Conservation (phyloP, 2,888 invertebrate species). For the Calliopum simillimum region DNA sequence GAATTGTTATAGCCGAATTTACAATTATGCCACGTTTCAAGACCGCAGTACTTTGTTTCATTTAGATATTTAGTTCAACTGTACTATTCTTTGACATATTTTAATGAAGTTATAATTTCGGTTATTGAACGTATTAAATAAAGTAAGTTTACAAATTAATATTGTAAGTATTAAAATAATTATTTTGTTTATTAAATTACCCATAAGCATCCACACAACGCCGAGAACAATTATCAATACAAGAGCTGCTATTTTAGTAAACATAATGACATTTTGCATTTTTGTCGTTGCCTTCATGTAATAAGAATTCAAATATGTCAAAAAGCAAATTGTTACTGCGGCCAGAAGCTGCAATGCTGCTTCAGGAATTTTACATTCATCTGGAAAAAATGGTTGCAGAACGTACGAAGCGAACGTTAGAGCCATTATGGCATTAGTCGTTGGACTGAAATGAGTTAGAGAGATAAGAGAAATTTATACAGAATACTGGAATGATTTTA, state of each 20-base stretch:
- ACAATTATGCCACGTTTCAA: too few species aligned
- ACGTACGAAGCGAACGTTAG: constrained; percentile 94
- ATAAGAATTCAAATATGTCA: constrained; percentile 90
- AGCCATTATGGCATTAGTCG: constrained; percentile 96
- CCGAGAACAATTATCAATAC: constrained; percentile 86
- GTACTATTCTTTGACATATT: not conserved
- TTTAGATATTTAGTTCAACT: too few species aligned
- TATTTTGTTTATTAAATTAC: constrained; percentile 64
- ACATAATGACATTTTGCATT: constrained; percentile 93
- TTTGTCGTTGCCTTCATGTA: constrained; percentile 88
- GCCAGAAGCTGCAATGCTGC: constrained; percentile 80
- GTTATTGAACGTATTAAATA: not conserved
- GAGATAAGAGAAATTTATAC: too few species aligned
- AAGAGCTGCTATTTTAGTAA: constrained; percentile 88
- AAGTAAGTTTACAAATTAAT: not conserved
- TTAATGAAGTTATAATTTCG: not conserved
- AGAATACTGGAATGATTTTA: too few species aligned
- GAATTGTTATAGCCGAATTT: too few species aligned
- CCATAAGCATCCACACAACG: constrained; percentile 77
- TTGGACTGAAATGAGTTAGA: constrained; percentile 75
- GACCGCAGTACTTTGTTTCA: too few species aligned
- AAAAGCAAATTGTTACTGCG: constrained; percentile 84
- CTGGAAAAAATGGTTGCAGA: constrained; percentile 86
- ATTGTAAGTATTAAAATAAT: not conserved
- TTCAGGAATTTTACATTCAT: constrained; percentile 77